phyloP scores from a whole-genome alignment of 1,140 invertebrate species.

The Harpegnathos saltator region DNA sequence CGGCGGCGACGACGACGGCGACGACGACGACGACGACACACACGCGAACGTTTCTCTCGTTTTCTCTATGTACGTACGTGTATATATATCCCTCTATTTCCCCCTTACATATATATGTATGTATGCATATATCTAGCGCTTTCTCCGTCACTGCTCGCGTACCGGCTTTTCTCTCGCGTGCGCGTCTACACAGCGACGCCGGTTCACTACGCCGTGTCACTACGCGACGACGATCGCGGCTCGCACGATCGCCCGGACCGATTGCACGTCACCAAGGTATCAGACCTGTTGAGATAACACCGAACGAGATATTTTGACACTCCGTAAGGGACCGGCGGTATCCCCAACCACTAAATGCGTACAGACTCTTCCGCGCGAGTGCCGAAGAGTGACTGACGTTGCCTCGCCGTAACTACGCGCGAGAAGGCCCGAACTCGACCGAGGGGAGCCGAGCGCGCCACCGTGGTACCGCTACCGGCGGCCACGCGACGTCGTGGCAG shows the following conservation, averaged over 20 bases:
- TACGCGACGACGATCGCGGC: slow-evolving; percentile 10
- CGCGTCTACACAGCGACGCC: slow-evolving; percentile 38
- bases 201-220: slow-evolving; percentile 26
- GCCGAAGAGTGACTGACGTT: slow-evolving; percentile 85
- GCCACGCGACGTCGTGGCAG: slow-evolving; percentile 71
- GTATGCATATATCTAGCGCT: not conserved
- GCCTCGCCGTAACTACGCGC: slow-evolving; percentile 66
- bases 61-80: too few relatives aligned
- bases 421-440: slow-evolving; percentile 73
- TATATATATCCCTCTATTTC: not conserved
- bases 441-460: slow-evolving; percentile 69
- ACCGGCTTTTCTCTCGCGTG: slow-evolving; percentile 66
- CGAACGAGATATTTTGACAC: slow-evolving; percentile 60
- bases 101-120: too few relatives aligned
- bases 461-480: slow-evolving; percentile 70
- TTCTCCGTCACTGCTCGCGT: slow-evolving; percentile 19
- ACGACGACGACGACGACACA: slow-evolving; percentile 42
- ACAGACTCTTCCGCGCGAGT: slow-evolving; percentile 82
- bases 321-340: slow-evolving; percentile 67
- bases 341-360: slow-evolving; percentile 66
- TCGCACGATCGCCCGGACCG: slow-evolving; percentile 1
- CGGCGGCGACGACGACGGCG: too few relatives aligned
- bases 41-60: slow-evolving; percentile 47
- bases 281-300: slow-evolving; percentile 48
- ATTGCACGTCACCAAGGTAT: slow-evolving; percentile 30